These are phyloP conservation scores for Crotalus helleri DNA, from an alignment of 2,113 vertebrate species.

Conservation along the genomic window DNA sequence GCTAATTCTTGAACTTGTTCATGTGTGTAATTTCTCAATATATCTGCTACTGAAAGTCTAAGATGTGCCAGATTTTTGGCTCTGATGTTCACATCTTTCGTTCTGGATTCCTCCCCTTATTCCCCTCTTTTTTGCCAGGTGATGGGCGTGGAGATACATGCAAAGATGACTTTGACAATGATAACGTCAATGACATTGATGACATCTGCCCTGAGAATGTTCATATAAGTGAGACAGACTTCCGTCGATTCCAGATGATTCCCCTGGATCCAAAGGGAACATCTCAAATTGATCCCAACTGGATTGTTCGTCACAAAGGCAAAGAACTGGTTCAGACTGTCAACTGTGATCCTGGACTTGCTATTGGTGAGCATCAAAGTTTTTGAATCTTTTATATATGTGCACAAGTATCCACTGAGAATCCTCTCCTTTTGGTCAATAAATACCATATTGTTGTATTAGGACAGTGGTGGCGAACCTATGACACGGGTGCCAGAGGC, in stretches of 20 bases:
- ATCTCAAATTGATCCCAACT: conserved; percentile 97
- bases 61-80: background rate
- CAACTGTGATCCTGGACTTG: conserved; percentile 97
- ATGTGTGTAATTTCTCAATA: background rate
- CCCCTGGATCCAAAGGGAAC: conserved; percentile 96
- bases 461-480: background rate
- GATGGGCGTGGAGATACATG: conserved; percentile 94
- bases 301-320: conserved; percentile 97
- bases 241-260: conserved; percentile 98
- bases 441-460: background rate
- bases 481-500: no score
- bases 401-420: background rate
- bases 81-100: conserved; percentile 1
- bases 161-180: conserved; percentile 95
- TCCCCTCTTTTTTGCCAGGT: conserved; percentile 64
- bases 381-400: background rate
- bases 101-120: background rate
- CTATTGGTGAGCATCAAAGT: conserved; percentile 80
- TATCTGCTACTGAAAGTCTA: background rate
- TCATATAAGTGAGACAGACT: conserved; percentile 94
- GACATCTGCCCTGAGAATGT: conserved; percentile 97
- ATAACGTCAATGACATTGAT: conserved; percentile 88
- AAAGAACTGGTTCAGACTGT: conserved; percentile 98
- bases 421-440: background rate
- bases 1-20: conserved; percentile 4